Percentiles rank a stretch among this genome's conserved stretches.
These are phyloP conservation scores for Heteromyza rotundicornis DNA, from an alignment of 2,888 invertebrate genomes.

Conservation along the genomic window DNA sequence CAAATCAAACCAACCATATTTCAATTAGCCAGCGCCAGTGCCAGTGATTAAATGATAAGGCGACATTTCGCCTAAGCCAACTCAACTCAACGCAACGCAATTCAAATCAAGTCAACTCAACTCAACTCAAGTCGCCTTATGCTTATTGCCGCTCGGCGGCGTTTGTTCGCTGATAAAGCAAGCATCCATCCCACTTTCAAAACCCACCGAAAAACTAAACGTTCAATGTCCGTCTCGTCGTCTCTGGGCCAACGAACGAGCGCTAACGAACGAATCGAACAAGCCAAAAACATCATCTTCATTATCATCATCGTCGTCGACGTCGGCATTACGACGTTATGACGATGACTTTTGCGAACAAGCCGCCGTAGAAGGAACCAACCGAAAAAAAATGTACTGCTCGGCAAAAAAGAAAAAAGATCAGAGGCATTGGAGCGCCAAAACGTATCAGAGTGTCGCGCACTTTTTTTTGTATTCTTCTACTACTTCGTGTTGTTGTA, in stretches of 20 bases:
- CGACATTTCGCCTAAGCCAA: not conserved
- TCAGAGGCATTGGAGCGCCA: conserved; percentile 17
- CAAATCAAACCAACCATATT: conserved; percentile 27
- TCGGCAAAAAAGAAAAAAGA: conserved; percentile 12
- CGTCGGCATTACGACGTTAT: not conserved
- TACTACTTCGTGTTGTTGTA: not conserved
- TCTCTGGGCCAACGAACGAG: not conserved
- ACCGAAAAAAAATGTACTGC: not conserved
- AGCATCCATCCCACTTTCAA: conserved; percentile 9
- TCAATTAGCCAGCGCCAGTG: conserved; percentile 31
- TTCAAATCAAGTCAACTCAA: too few species aligned
- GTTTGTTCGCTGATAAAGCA: not conserved
- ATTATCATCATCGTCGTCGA: conserved; percentile 22
- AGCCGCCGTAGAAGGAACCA: not conserved
- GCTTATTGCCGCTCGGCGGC: not conserved
- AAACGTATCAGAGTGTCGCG: conserved; percentile 18
- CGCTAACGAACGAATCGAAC: not conserved
- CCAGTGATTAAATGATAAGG: conserved; percentile 28
- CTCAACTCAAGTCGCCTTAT: too few species aligned
- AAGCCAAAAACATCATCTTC: conserved; percentile 11
- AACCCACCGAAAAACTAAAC: not conserved
- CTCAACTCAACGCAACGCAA: too few species aligned
- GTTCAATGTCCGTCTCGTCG: not conserved
- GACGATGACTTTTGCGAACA: not conserved
- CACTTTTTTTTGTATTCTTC: conserved; percentile 6